phyloP scores from a whole-genome alignment of 2,888 invertebrate genomes.

The Thymelicus sylvestris region DNA sequence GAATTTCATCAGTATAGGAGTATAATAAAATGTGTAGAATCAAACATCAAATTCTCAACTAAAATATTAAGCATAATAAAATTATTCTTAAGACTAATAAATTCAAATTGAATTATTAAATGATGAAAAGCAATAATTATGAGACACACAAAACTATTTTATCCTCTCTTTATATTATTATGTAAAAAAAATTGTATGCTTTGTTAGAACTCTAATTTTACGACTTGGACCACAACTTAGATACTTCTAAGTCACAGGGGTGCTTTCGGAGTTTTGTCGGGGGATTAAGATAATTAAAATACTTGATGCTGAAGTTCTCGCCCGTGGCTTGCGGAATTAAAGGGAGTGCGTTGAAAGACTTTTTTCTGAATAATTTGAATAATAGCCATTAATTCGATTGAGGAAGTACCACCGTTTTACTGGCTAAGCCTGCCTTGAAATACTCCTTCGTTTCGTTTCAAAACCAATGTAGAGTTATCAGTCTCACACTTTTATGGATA shows the following conservation, averaged over 20 bases:
- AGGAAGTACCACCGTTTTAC: neutral
- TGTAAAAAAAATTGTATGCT: too few relatives aligned
- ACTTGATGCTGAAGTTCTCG: slow-evolving; percentile 57
- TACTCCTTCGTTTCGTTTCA: neutral
- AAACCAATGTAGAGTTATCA: too few relatives aligned
- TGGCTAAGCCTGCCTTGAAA: neutral
- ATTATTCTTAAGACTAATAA: too few relatives aligned
- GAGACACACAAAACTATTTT: too few relatives aligned
- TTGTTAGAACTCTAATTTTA: slow-evolving; percentile 19
- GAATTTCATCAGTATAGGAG: too few relatives aligned
- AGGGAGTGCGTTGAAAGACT: slow-evolving; percentile 24
- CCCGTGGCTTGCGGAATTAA: slow-evolving; percentile 27
- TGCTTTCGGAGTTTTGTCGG: slow-evolving; percentile 55
- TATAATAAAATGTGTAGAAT: too few relatives aligned
- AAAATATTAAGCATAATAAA: too few relatives aligned
- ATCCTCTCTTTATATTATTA: too few relatives aligned
- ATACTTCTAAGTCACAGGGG: slow-evolving; percentile 55
- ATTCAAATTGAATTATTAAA: too few relatives aligned
- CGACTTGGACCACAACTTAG: slow-evolving; percentile 48
- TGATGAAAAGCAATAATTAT: too few relatives aligned
- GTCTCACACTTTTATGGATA: too few relatives aligned
- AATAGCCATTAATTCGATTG: neutral
- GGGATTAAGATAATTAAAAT: slow-evolving; percentile 70
- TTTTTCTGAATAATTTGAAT: slow-evolving; percentile 14
- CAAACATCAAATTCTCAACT: too few relatives aligned